Evolutionary conservation across 2,113 vertebrate genomes (phyloP).

Genomic region (Chauna torquata): DNA sequence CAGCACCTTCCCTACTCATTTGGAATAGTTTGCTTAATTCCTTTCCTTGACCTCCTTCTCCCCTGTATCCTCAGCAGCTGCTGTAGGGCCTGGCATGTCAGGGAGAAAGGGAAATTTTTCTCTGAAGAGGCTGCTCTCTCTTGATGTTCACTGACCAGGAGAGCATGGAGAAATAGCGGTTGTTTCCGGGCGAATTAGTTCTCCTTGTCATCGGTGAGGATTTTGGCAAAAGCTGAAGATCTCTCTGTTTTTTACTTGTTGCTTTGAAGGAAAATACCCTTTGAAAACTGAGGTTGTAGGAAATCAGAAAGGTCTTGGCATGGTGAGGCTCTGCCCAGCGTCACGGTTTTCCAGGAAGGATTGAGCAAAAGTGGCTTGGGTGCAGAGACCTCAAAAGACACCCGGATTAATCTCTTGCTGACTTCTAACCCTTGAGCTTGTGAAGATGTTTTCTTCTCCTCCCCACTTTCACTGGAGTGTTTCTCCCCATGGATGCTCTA

Average conservation of each 20-base stretch:
- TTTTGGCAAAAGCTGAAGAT: background rate
- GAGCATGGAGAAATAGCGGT: background rate
- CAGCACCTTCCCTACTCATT: constrained; percentile 64
- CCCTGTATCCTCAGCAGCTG: background rate
- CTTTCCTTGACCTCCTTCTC: constrained; percentile 11
- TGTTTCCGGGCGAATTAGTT: background rate
- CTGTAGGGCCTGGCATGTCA: constrained; percentile 1
- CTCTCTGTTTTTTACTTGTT: background rate
- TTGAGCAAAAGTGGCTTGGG: background rate
- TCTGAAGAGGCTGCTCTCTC: background rate
- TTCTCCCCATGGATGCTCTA: background rate
- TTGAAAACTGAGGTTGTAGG: background rate
- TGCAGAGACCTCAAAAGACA: background rate
- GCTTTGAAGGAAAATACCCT: background rate
- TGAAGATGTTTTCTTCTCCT: background rate
- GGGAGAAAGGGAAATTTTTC: constrained; percentile 1
- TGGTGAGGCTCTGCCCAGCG: background rate
- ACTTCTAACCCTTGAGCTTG: background rate
- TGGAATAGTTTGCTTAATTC: constrained; percentile 23
- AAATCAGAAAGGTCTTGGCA: background rate
- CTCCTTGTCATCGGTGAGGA: background rate
- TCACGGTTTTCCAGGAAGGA: background rate
- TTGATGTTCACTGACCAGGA: background rate
- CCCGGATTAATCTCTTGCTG: background rate
- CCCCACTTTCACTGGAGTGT: background rate